Evolutionary conservation across 2,888 invertebrate genomes (phyloP), one percentile per base, ranked within the genome.

Genomic region (Drosophila neonasuta): DNA sequence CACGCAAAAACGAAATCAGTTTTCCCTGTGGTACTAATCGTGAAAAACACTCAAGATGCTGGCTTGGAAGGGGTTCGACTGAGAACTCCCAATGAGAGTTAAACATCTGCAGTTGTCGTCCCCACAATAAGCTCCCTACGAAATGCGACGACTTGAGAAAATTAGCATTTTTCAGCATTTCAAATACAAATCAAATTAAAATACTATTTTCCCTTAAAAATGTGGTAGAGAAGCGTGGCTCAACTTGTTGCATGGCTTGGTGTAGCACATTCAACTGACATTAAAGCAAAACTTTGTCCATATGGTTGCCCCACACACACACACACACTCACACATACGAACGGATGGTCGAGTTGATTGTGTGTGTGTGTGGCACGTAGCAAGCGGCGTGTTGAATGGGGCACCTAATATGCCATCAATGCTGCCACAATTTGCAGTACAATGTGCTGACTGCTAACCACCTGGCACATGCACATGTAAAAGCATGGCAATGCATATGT

Each of bases 351-450:
- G 36, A 36, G 39, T 39, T 1, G 13, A 39, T 39, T 20, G 20
- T 20, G 20, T 20, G 24, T 24, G 24, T 39, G 39, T 58, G 51
- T 20, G 58, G 45, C 63, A 59, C 64, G 64, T 59, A 54, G 41
- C 59, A 36, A 34, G 41, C n/a, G 59, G 20, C 56, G 49, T 36
- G 36, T 70, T 63, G 61, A 76, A 73, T 73, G 67, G 60, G 52
- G 42, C 51, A 61, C 55, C 73, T 75, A 75, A 75, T 75, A 66
- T 63, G 63, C 57, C 73, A 45, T 75, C 73, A 75, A 67, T 69
- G 73, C 66, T 51, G 62, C 48, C 60, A 50, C 69, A 73, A 73
- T 70, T 70, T 62, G 73, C 54, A 32, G 49, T 55, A 56, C 50
- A 66, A 55, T 65, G 49, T 44, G 60, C 36, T 55, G 48, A 49